Conservation (phyloP, 2,113 vertebrate genomes). For the Misgurnus mizolepis region DNA sequence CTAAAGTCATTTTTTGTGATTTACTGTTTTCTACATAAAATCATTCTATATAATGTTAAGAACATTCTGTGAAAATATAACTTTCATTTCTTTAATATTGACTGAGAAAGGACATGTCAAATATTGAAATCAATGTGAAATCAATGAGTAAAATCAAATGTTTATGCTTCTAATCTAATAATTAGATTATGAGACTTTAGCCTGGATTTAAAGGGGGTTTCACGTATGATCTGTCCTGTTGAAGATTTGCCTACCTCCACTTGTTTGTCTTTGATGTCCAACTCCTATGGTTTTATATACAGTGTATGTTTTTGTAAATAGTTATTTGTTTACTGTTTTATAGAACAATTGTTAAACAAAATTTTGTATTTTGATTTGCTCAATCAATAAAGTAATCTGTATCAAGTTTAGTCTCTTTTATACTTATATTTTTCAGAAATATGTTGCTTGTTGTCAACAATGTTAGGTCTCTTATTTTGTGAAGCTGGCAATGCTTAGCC, state of each 20-base stretch:
- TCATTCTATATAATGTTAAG: no score
- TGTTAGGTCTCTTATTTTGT: background rate
- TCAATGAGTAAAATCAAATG: no score
- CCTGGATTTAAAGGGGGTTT: no score
- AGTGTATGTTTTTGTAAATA: background rate
- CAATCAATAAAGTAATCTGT: constrained; percentile 3
- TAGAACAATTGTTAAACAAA: background rate
- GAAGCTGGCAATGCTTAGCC: no score
- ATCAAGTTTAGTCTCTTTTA: background rate
- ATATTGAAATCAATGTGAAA: no score
- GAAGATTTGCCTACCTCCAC: constrained; percentile 29
- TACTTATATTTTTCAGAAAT: background rate
- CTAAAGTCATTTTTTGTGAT: no score
- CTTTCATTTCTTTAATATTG: no score
- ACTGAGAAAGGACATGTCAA: no score
- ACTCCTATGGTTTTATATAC: constrained; percentile 2
- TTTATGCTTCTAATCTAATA: no score
- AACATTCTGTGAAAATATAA: no score
- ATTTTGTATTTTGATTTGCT: constrained; percentile 16
- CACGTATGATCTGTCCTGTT: background rate
- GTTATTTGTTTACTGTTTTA: background rate
- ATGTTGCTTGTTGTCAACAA: background rate
- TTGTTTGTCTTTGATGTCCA: constrained; percentile 2
- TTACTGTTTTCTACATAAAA: no score
- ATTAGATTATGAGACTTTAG: no score